These are phyloP conservation scores for Arizona elegans DNA, from an alignment of 2,113 vertebrate species.

Conservation along the genomic window DNA sequence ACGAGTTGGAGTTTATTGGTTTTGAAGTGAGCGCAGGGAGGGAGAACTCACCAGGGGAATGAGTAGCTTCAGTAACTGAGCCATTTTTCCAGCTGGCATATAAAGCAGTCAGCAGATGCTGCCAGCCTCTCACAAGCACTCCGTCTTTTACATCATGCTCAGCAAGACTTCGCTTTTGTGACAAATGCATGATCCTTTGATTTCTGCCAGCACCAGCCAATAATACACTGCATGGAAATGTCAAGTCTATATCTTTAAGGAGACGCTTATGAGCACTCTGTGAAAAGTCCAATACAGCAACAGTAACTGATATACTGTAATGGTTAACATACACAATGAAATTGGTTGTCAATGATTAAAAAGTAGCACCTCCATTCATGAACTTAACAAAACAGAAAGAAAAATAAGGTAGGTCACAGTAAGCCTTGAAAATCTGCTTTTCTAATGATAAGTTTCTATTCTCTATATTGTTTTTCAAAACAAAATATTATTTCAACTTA, in stretches of 20 bases:
- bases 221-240: constrained; percentile 45
- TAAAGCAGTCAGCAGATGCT: constrained; percentile 39
- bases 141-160: constrained; percentile 12
- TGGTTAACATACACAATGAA: constrained; percentile 16
- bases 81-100: constrained; percentile 42
- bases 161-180: neutral
- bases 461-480: neutral
- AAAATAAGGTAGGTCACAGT: constrained; percentile 20
- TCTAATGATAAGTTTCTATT: constrained; percentile 14
- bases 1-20: constrained; percentile 3
- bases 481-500: constrained; percentile 1
- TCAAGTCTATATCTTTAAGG: constrained; percentile 57
- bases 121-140: constrained; percentile 26
- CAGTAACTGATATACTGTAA: constrained; percentile 20
- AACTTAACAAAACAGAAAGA: constrained; percentile 2
- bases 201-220: constrained; percentile 45
- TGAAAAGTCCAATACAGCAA: constrained; percentile 54
- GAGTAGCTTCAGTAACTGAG: constrained; percentile 37
- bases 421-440: constrained; percentile 31
- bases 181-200: constrained; percentile 47
- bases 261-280: constrained; percentile 49
- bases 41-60: constrained; percentile 23
- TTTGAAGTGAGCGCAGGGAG: constrained; percentile 4
- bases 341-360: constrained; percentile 55
- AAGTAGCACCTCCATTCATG: constrained; percentile 43